Evolutionary conservation across 2,797 vertebrate species (phyloP), one percentile per base, ranked within the genome.

Genomic region (Vireo griseus): DNA sequence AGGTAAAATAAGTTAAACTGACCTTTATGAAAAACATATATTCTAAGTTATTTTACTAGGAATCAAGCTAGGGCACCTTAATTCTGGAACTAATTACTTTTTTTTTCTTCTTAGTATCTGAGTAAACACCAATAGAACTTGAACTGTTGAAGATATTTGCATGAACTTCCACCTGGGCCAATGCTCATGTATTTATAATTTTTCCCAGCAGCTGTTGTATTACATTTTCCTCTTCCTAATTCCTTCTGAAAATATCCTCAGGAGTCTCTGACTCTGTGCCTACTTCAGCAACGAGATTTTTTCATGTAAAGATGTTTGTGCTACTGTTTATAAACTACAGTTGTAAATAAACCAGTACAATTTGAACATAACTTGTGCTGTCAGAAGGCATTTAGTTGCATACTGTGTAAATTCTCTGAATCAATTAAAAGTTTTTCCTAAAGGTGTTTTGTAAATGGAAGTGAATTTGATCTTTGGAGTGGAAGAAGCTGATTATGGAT

Each of bases 321-420:
- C 97, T 97, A 98, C 96, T 97, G 97, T 98, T 98, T 98, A 98
- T 98, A 98, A 97, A 98, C 95, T 96, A 95, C 96, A 96, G 51
- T 96, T 98, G 98, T 98, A 98, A 98, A 98, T 98, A 98, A 98
- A 98, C 90, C 79, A 95, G 75, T 97, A 97, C 95, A 97, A 92
- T 98, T 98, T 98, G 97, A 97, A 97, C 96, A 97, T 94, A 97
- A 94, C 47, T 88, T 89, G 5, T 94, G 96, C 86, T 95, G 75
- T 92, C 90, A 58, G 51, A 94, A 88, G 52, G 14, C 57, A 26
- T 90, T 76, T 86, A 45, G 77, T 67, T 88, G 14, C 61, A 54
- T 65, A 9, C 29, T 11, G 35, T 88, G 29, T 81, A 68, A 89
- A 67, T 90, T 96, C 45, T 52, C 31, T 48, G 35, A 81, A 65